A percentile compares a stretch with the other conserved stretches of the same genome.
These are phyloP conservation scores for Lacerta agilis DNA, from an alignment of 2,797 vertebrate species.

Conservation along the genomic window DNA sequence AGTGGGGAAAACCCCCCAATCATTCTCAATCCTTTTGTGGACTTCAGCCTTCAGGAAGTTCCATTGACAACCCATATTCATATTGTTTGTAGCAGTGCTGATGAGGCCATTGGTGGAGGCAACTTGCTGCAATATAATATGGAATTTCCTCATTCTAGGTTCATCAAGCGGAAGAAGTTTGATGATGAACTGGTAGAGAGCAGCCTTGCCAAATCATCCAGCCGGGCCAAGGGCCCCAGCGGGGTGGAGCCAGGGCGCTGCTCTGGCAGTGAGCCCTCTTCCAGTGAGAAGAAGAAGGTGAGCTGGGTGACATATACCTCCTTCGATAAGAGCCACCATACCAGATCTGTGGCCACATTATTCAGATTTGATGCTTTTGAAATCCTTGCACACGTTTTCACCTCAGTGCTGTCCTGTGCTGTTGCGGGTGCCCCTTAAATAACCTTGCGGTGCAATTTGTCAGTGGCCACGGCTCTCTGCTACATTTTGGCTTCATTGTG, in stretches of 20 bases:
- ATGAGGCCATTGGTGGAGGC: neutral
- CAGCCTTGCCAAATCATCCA: slow-evolving; percentile 96
- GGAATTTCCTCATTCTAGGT: slow-evolving; percentile 75
- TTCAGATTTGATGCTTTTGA: neutral
- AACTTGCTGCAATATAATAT: neutral
- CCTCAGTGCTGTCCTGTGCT: neutral
- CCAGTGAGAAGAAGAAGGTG: slow-evolving; percentile 95
- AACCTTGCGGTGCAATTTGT: neutral
- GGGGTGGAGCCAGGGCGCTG: slow-evolving; percentile 90
- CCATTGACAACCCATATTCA: neutral
- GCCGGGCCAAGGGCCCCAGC: slow-evolving; percentile 89
- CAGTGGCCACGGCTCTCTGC: too few species aligned
- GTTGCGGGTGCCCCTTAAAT: neutral
- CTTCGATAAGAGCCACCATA: neutral
- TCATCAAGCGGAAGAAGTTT: slow-evolving; percentile 97
- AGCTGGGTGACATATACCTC: neutral
- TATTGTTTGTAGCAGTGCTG: neutral
- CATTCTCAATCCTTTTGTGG: neutral
- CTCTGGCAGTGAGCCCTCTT: slow-evolving; percentile 90
- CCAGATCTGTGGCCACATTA: neutral
- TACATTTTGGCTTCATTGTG: neutral
- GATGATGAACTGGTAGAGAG: slow-evolving; percentile 97
- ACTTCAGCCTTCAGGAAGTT: neutral
- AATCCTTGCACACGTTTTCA: accelerated
- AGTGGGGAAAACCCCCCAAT: neutral